Base-by-base conservation (phyloP, 1,140 invertebrate species). In the Luehdorfia chinensis region DNA sequence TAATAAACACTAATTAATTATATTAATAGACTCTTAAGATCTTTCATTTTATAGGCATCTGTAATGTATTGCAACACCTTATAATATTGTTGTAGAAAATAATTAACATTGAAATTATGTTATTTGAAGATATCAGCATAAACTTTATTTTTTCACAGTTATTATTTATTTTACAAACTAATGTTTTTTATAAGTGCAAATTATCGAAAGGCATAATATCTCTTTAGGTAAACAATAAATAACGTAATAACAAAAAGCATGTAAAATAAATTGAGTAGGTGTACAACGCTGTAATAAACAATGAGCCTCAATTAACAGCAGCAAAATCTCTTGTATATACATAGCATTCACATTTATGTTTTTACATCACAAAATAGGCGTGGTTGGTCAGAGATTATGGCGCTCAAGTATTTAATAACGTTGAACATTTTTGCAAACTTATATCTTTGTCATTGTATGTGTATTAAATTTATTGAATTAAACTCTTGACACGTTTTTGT, bases 21-120 rank as follows among this genome's bases (percentile, higher is more conserved):
- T 21, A 27, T 16, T 28, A 43, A 18, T 31, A 30, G 12, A 3
- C 12, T 28, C 7, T 11, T 5, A 16, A 16, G 14, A 9, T 30
- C 1, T 11, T 12, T 12, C 34, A n/a, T n/a, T n/a, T 36, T 51
- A 45, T 43, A 32, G 33, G 39, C 21, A 51, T 55, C 3, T 16
- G 15, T 47, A 48, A 37, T 48, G 45, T 47, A 47, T 36, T 27
- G 46, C 19, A 36, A 36, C 33, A 36, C 31, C 44, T 50, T 9
- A 7, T 32, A 36, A 33, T 33, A 36, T 25, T 46, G 33, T 16
- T 39, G n/a, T 46, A 46, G 37, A 32, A 52, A 50, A n/a, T 50
- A 47, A 47, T n/a, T 53, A 47, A 47, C 44, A 49, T 47, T 53
- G 33, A 44, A 30, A 49, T 43, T 49, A 4, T 36, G 8, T 36